Evolutionary conservation across 2,888 invertebrate species (phyloP), one percentile per base, ranked within the genome.

Genomic region (Phyto melanocephala): DNA sequence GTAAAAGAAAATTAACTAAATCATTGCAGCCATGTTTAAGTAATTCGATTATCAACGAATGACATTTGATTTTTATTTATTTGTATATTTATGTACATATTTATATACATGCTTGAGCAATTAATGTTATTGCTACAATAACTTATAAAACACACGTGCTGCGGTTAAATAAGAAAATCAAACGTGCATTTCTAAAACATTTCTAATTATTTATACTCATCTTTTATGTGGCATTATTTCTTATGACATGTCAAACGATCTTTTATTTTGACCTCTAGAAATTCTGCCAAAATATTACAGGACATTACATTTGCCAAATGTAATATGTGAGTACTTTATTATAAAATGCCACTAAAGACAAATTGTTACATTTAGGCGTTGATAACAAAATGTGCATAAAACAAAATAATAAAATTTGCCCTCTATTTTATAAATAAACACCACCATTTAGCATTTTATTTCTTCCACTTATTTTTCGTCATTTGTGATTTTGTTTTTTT

Each of bases 341-440:
- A 63, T 72, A 5, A 28, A 52, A 15, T 42, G 33, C 54, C 33
- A 63, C 42, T 8, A 70, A 2, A 42, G 28, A 20, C 28, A 17
- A 40, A 13, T 13, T 28, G 8, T 5, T 17, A 20, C 15, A 35
- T 45, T 45, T 17, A 28, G 6, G 15, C 20, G 47, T 60, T 28
- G 3, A 60, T 37, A 60, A 20, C n/a, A 40, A 60, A 60, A 47
- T 63, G 60, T 71, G 60, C 33, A 52, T 62, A 56, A 70, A 70
- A 70, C 11, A 22, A 54, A 67, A 52, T 17, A 67, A 67, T 37
- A 67, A 67, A 63, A 63, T 63, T 28, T 54, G 15, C 24, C 17
- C 40, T 13, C 17, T 33, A 63, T 40, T 40, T 20, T 33, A 24
- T 62, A 63, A 63, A 47, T 33, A 47, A 63, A 47, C 20, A 54